Percentiles rank a stretch among this genome's conserved stretches.
Conservation (phyloP, 2,888 invertebrate species). For the Axea sp. region DNA sequence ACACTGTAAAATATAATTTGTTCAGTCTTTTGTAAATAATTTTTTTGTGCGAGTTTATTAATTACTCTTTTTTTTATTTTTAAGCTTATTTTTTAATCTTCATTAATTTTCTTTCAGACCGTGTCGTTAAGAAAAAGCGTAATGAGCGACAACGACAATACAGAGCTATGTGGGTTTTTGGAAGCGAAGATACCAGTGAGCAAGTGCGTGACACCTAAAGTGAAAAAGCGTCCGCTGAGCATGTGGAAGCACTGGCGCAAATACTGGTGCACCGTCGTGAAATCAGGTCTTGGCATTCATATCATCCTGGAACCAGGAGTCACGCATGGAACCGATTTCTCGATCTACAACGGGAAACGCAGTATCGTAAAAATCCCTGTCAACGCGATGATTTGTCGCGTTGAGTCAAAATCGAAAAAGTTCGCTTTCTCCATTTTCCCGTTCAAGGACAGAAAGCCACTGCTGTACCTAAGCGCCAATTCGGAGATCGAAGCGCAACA, state of each 20-base stretch:
- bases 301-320: conserved; percentile 70
- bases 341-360: conserved; percentile 66
- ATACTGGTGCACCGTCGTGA: conserved; percentile 74
- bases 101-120: no score
- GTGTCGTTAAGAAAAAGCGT: no score
- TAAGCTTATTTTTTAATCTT: no score
- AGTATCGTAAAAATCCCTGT: conserved; percentile 80
- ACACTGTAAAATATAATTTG: no score
- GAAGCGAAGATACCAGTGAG: conserved; percentile 73
- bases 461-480: conserved; percentile 84
- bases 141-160: conserved; percentile 62
- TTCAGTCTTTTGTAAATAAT: no score
- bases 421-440: conserved; percentile 86
- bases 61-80: no score
- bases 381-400: conserved; percentile 83
- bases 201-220: conserved; percentile 69
- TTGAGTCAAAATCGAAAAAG: conserved; percentile 84
- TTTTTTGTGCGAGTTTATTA: no score
- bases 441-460: conserved; percentile 81
- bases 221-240: conserved; percentile 71
- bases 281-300: conserved; percentile 69
- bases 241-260: conserved; percentile 75
- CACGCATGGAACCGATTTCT: conserved; percentile 52
- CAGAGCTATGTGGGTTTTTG: conserved; percentile 73
- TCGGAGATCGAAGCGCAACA: conserved; percentile 84